phyloP scores from a whole-genome alignment of 2,888 invertebrate species.

The Netelia inedita region DNA sequence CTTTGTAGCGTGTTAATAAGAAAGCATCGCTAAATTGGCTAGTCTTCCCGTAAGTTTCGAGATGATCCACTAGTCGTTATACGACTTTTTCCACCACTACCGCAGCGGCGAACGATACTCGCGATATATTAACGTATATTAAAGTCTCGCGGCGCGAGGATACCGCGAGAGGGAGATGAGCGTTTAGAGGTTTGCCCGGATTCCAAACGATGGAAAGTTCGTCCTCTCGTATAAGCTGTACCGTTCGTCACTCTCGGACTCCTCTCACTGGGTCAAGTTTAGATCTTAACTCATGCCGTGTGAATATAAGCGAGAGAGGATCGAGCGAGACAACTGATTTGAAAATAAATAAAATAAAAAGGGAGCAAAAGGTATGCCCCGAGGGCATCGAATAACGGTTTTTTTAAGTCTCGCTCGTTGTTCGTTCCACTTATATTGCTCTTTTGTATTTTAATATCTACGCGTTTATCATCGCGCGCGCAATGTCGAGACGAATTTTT shows the following conservation, averaged over 20 bases:
- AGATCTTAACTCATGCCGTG: conserved; percentile 18
- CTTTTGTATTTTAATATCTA: background rate
- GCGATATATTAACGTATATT: background rate
- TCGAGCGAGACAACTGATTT: conserved; percentile 9
- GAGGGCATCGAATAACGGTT: conserved; percentile 59
- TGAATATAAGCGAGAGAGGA: background rate
- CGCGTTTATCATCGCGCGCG: no score
- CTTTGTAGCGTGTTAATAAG: conserved; percentile 35
- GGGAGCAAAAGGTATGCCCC: conserved; percentile 17
- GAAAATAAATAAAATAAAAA: conserved; percentile 8
- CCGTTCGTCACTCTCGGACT: conserved; percentile 41
- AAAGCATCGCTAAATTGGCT: conserved; percentile 18
- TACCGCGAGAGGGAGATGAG: background rate
- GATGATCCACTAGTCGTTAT: background rate
- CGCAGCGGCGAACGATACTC: background rate
- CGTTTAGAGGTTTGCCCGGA: conserved; percentile 37
- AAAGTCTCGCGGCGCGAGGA: background rate
- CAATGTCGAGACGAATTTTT: no score
- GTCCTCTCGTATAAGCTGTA: conserved; percentile 48
- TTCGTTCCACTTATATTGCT: background rate
- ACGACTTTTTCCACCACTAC: background rate
- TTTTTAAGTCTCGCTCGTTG: background rate
- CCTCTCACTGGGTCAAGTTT: conserved; percentile 60
- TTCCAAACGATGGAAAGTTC: conserved; percentile 47
- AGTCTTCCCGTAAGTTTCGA: background rate